A percentile compares a stretch with the other conserved stretches of the same genome.
These are phyloP conservation scores for Drosophila meridiana DNA, from an alignment of 2,888 invertebrate species.

Conservation along the genomic window DNA sequence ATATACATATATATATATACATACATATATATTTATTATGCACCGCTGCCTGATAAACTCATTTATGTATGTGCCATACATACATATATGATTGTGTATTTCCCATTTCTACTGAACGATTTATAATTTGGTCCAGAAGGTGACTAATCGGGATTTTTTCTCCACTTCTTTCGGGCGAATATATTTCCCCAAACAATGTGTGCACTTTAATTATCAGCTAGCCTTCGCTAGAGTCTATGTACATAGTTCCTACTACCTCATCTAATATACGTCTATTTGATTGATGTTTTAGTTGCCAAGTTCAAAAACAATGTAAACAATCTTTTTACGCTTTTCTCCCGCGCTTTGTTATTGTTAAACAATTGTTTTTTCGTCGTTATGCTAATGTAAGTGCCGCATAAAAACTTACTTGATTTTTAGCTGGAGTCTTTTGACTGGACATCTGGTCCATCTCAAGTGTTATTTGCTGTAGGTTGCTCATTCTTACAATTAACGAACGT, in stretches of 20 bases:
- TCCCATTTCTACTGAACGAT: slow-evolving; percentile 5
- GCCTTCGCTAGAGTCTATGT: slow-evolving; percentile 2
- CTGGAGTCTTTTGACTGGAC: slow-evolving; percentile 23
- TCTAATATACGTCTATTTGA: slow-evolving; percentile 26
- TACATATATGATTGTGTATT: not conserved
- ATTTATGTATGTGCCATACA: not conserved
- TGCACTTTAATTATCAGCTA: slow-evolving; percentile 53
- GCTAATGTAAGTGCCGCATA: slow-evolving; percentile 7
- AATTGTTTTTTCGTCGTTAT: slow-evolving; percentile 3
- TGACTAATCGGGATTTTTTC: slow-evolving; percentile 61
- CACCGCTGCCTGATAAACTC: slow-evolving; percentile 31
- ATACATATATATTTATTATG: slow-evolving; percentile 12
- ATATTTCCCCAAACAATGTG: slow-evolving; percentile 25
- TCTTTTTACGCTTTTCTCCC: slow-evolving; percentile 3
- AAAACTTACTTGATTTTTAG: slow-evolving; percentile 54
- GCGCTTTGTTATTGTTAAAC: slow-evolving; percentile 8
- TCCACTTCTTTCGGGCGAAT: not conserved
- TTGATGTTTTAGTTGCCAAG: slow-evolving; percentile 20
- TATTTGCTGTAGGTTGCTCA: slow-evolving; percentile 59
- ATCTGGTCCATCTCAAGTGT: slow-evolving; percentile 62
- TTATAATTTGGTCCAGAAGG: slow-evolving; percentile 22
- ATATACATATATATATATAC: not conserved
- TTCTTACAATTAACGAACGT: slow-evolving; percentile 32
- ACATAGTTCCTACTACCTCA: slow-evolving; percentile 1
- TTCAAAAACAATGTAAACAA: slow-evolving; percentile 17